Percentiles rank a stretch among this genome's conserved stretches.
phyloP scores from a whole-genome alignment of 92 coral and sea anemone genomes.

The Umimayanthus chanpuru region DNA sequence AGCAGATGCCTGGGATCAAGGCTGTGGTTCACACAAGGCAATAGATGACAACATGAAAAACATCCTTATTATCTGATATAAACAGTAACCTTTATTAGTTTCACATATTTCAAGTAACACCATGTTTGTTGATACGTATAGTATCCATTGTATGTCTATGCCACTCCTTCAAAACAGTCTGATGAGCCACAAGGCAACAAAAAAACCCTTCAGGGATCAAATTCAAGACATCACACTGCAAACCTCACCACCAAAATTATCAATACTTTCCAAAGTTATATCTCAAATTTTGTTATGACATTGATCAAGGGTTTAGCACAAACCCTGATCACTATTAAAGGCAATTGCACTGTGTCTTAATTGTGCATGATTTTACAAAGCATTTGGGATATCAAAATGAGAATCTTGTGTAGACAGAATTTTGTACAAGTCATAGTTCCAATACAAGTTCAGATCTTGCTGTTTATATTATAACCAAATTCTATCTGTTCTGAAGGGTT shows the following conservation, averaged over 20 bases:
- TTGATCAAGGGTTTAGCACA: not conserved
- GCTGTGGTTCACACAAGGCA: no score
- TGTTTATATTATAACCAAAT: slow-evolving; percentile 49
- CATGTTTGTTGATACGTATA: not conserved
- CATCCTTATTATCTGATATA: not conserved
- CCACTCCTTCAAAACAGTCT: not conserved
- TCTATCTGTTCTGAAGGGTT: slow-evolving; percentile 88
- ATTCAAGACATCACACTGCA: not conserved
- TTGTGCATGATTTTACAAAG: not conserved
- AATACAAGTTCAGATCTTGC: not conserved
- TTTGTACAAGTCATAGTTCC: not conserved
- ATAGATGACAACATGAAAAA: no score
- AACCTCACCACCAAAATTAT: not conserved
- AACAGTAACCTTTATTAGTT: not conserved
- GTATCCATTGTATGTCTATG: not conserved
- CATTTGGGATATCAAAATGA: not conserved
- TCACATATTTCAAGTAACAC: slow-evolving; percentile 3
- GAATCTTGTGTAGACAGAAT: not conserved
- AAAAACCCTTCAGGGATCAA: not conserved
- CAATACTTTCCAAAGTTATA: not conserved
- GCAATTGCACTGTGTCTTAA: not conserved
- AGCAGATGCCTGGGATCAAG: no score
- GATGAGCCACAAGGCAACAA: not conserved
- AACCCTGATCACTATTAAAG: not conserved
- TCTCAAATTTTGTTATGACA: not conserved